Percentiles rank a stretch among this genome's conserved stretches.
Evolutionary conservation across 2,797 vertebrate genomes (phyloP).

Genomic region (Gorsachius magnificus): DNA sequence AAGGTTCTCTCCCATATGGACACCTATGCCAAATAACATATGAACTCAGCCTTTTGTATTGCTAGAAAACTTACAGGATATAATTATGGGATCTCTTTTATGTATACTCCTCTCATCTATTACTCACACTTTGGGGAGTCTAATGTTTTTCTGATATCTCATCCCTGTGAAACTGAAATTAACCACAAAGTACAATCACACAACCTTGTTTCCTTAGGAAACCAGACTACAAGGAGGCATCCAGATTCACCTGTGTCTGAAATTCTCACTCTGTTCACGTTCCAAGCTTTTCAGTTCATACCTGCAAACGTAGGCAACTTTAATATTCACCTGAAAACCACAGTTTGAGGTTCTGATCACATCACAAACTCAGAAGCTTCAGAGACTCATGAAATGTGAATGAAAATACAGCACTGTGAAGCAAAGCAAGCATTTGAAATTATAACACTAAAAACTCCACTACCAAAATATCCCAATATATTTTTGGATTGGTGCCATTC

Average conservation of each 20-base stretch:
- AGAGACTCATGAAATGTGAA: not conserved
- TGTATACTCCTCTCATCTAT: not conserved
- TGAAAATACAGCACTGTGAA: not conserved
- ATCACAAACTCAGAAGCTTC: not conserved
- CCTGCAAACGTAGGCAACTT: not conserved
- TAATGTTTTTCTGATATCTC: not conserved
- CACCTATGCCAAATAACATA: not conserved
- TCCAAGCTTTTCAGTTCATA: not conserved
- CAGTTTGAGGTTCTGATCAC: not conserved
- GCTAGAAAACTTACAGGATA: not conserved
- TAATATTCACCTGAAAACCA: not conserved
- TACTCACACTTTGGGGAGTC: not conserved
- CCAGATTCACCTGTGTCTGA: not conserved
- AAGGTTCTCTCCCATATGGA: not conserved
- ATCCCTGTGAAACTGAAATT: not conserved
- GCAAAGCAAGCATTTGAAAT: constrained; percentile 3
- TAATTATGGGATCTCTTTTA: not conserved
- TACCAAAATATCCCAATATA: not conserved
- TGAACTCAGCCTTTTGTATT: not conserved
- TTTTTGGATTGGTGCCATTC: not conserved
- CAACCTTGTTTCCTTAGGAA: not conserved
- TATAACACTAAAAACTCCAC: not conserved
- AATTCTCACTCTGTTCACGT: not conserved
- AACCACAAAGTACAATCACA: not conserved
- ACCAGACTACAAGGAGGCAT: not conserved